Evolutionary conservation across 2,113 vertebrate species (phyloP).

Genomic region (Isurus oxyrinchus): DNA sequence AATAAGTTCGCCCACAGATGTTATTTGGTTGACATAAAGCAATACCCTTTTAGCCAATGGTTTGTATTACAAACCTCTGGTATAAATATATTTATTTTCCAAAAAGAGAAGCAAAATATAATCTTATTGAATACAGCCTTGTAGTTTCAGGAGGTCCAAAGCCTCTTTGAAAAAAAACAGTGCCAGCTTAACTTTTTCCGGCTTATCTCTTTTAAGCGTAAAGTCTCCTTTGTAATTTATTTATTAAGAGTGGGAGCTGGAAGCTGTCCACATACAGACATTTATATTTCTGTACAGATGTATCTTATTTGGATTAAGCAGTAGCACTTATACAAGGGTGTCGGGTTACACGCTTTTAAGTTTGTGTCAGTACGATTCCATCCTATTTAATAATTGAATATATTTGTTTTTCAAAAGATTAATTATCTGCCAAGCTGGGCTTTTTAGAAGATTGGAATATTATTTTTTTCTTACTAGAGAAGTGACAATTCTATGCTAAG

Average conservation of each 20-base stretch:
- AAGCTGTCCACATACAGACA: constrained; percentile 42
- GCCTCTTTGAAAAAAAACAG: constrained; percentile 40
- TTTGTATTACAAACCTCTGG: neutral
- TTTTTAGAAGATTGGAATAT: constrained; percentile 34
- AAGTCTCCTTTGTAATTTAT: constrained; percentile 32
- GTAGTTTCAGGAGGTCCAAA: neutral
- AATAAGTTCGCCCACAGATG: neutral
- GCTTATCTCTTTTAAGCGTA: neutral
- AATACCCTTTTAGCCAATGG: neutral
- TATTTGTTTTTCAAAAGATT: constrained; percentile 33
- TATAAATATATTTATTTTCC: constrained; percentile 37
- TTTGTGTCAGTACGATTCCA: constrained; percentile 35
- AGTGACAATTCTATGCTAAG: constrained; percentile 21
- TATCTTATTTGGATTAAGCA: constrained; percentile 39
- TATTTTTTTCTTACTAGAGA: constrained; percentile 30
- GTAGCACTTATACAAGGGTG: constrained; percentile 43
- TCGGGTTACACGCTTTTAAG: constrained; percentile 45
- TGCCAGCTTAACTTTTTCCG: constrained; percentile 45
- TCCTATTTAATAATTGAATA: constrained; percentile 38
- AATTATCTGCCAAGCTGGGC: constrained; percentile 33
- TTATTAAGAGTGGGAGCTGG: constrained; percentile 47
- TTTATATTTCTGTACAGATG: constrained; percentile 45
- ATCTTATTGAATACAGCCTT: constrained; percentile 1
- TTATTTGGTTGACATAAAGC: neutral
- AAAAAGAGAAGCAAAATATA: neutral